Conservation (phyloP, 2,797 vertebrate genomes). For the Silurus lanzhouensis region DNA sequence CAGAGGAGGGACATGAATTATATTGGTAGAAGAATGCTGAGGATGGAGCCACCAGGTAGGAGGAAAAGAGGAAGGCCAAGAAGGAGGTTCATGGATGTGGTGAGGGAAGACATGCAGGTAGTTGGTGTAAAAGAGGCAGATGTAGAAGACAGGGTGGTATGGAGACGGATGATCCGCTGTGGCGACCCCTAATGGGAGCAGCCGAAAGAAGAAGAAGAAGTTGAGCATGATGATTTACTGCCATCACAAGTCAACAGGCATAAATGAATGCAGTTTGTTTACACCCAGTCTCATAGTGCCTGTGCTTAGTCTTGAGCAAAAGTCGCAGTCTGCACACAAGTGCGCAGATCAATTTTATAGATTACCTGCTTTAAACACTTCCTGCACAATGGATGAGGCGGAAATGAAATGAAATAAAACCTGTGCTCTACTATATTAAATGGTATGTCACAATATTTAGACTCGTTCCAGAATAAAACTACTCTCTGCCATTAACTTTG, state of each 20-base stretch:
- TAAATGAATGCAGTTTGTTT: constrained; percentile 7
- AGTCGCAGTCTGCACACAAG: neutral
- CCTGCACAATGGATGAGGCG: neutral
- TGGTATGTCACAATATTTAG: constrained; percentile 28
- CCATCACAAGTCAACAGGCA: neutral
- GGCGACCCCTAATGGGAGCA: too few species aligned
- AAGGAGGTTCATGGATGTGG: too few species aligned
- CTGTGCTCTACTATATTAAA: constrained; percentile 3
- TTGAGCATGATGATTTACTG: constrained; percentile 22
- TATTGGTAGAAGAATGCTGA: too few species aligned
- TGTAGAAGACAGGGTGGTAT: too few species aligned
- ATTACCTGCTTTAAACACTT: constrained; percentile 13
- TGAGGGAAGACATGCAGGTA: too few species aligned
- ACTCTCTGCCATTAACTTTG: constrained; percentile 1
- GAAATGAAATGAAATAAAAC: neutral
- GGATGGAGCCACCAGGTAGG: too few species aligned
- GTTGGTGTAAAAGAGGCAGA: too few species aligned
- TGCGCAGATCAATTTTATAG: neutral
- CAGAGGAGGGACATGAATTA: too few species aligned
- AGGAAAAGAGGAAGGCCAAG: too few species aligned
- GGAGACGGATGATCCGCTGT: too few species aligned
- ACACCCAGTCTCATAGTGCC: neutral
- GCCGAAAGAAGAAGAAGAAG: too few species aligned
- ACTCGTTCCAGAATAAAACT: neutral
- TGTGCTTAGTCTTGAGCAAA: constrained; percentile 22